A percentile compares a stretch with the other conserved stretches of the same genome.
phyloP scores from a whole-genome alignment of 37 sponge, comb jelly and placozoan genomes.

The Geodia barretti region DNA sequence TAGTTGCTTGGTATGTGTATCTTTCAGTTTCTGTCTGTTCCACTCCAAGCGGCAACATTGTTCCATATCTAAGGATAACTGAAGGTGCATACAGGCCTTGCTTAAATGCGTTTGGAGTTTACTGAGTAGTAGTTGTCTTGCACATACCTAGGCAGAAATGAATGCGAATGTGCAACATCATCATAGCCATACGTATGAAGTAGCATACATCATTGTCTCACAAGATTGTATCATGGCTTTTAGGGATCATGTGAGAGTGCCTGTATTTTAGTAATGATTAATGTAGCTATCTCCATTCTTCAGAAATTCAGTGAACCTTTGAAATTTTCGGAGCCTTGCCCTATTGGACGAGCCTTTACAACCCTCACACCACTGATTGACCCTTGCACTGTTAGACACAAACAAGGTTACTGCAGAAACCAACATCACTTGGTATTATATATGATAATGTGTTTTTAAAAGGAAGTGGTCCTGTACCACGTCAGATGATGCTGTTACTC shows the following conservation, averaged over 20 bases:
- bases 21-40: too few relatives aligned
- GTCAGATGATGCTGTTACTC: conserved; percentile 23
- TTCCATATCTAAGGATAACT: too few relatives aligned
- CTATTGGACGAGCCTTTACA: not conserved
- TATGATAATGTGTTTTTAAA: too few relatives aligned
- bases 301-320: conserved; percentile 28
- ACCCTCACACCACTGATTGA: conserved; percentile 45
- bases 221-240: not conserved
- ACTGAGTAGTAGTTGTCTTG: too few relatives aligned
- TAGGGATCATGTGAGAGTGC: not conserved
- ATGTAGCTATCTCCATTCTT: not conserved
- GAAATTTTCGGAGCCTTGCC: not conserved
- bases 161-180: too few relatives aligned
- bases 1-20: not conserved
- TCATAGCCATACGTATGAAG: not conserved
- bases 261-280: not conserved
- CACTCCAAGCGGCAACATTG: too few relatives aligned
- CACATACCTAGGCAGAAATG: too few relatives aligned
- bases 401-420: not conserved
- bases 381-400: conserved; percentile 6
- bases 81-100: too few relatives aligned
- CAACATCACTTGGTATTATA: too few relatives aligned
- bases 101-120: too few relatives aligned
- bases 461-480: not conserved
- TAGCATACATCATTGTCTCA: not conserved